Percentiles rank a stretch among this genome's conserved stretches.
Evolutionary conservation across 1,140 invertebrate genomes (phyloP).

Genomic region (Pachypeltis micranthus): DNA sequence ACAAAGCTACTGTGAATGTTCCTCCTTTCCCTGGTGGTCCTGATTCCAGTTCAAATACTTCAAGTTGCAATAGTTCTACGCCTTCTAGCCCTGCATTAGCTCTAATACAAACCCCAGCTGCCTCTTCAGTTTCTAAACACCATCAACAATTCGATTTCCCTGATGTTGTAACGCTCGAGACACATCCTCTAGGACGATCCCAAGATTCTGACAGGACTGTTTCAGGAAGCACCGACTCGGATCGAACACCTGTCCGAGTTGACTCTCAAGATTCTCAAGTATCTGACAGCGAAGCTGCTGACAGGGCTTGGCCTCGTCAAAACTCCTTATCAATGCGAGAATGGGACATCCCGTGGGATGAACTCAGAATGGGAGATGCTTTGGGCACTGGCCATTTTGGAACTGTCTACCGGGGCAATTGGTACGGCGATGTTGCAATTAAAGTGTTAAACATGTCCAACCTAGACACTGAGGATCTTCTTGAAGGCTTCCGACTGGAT

Average conservation of each 20-base stretch:
- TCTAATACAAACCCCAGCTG: constrained; percentile 41
- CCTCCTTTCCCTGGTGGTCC: constrained; percentile 45
- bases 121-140: constrained; percentile 39
- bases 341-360: constrained; percentile 96
- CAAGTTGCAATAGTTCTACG: constrained; percentile 91
- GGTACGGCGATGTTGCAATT: constrained; percentile 98
- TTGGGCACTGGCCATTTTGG: constrained; percentile 92
- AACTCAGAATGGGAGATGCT: constrained; percentile 72
- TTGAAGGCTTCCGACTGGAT: constrained; percentile 91
- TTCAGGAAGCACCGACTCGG: constrained; percentile 70
- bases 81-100: constrained; percentile 83
- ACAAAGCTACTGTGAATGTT: constrained; percentile 45
- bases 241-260: constrained; percentile 59
- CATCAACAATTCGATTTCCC: constrained; percentile 87
- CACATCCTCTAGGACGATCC: constrained; percentile 35
- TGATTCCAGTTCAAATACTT: constrained; percentile 86
- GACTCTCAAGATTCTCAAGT: constrained; percentile 81
- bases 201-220: constrained; percentile 74
- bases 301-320: constrained; percentile 63
- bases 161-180: constrained; percentile 37
- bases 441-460: constrained; percentile 93
- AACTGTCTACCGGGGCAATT: constrained; percentile 86
- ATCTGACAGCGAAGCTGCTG: constrained; percentile 49
- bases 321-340: constrained; percentile 89
- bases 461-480: constrained; percentile 76